Conservation (phyloP, 2,888 invertebrate genomes). For the Orthosia gracilis region DNA sequence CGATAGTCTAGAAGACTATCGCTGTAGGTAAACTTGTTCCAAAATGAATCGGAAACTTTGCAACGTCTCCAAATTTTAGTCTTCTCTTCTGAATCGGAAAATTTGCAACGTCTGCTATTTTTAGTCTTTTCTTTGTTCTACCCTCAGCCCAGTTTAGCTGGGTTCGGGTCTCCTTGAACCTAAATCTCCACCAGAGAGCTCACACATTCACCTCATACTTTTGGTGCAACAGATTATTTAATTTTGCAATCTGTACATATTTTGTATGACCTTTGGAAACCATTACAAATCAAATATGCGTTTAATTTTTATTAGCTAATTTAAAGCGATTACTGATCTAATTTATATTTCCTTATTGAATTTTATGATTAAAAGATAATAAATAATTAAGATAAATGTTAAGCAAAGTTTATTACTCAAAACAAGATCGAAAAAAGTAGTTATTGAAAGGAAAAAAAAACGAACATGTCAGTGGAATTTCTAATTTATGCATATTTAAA, state of each 20-base stretch:
- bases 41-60: too few relatives aligned
- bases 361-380: constrained; percentile 23
- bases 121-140: too few relatives aligned
- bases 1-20: too few relatives aligned
- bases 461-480: background rate
- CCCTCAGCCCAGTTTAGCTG: too few relatives aligned
- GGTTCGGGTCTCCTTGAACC: too few relatives aligned
- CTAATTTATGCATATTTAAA: background rate
- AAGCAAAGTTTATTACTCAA: constrained; percentile 8
- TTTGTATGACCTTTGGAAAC: background rate
- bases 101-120: background rate
- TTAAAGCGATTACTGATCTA: constrained; percentile 3
- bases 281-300: background rate
- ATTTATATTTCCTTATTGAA: constrained; percentile 37
- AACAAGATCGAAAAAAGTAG: background rate
- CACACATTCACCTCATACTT: too few relatives aligned
- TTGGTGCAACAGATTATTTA: too few relatives aligned
- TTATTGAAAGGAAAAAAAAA: background rate
- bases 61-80: background rate
- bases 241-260: background rate
- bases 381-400: constrained; percentile 14
- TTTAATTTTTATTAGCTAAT: constrained; percentile 3
- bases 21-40: too few relatives aligned
- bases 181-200: too few relatives aligned
- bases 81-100: too few relatives aligned